Evolutionary conservation across 1,140 invertebrate species (phyloP).

Genomic region (Drosophila nasuta): DNA sequence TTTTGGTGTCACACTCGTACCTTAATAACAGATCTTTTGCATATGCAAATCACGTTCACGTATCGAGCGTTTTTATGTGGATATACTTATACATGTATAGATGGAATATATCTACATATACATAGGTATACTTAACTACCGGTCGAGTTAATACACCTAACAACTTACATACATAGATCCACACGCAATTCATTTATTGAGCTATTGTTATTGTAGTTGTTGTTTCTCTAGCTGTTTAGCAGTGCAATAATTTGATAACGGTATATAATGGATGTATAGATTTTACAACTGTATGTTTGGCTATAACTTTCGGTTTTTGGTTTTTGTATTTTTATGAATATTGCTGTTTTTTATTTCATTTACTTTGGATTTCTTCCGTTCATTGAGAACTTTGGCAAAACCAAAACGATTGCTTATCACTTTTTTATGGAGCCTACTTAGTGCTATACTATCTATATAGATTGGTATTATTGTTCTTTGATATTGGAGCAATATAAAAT

Average conservation of each 20-base stretch:
- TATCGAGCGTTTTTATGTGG: constrained; percentile 16
- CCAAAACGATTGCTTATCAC: constrained; percentile 37
- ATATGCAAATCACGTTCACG: constrained; percentile 29
- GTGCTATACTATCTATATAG: neutral
- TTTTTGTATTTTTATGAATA: constrained; percentile 2
- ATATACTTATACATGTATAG: constrained; percentile 3
- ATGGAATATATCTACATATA: neutral
- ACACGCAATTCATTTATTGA: constrained; percentile 22
- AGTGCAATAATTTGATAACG: constrained; percentile 32
- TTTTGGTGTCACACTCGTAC: constrained; percentile 19
- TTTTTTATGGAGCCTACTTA: constrained; percentile 28
- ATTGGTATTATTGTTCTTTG: constrained; percentile 15
- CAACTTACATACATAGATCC: constrained; percentile 11
- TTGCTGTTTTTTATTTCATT: constrained; percentile 13
- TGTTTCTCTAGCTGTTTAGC: neutral
- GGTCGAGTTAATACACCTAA: constrained; percentile 17
- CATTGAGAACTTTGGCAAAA: constrained; percentile 39
- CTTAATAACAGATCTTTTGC: constrained; percentile 4
- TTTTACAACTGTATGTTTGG: constrained; percentile 17
- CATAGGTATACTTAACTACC: neutral
- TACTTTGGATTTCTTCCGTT: constrained; percentile 34
- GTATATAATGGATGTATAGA: constrained; percentile 15
- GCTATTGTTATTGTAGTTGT: constrained; percentile 7
- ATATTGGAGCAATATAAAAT: neutral
- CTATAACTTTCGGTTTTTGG: constrained; percentile 29